These are phyloP conservation scores for Cryptophagus acutangulus DNA, from an alignment of 2,888 invertebrate species.

Conservation along the genomic window DNA sequence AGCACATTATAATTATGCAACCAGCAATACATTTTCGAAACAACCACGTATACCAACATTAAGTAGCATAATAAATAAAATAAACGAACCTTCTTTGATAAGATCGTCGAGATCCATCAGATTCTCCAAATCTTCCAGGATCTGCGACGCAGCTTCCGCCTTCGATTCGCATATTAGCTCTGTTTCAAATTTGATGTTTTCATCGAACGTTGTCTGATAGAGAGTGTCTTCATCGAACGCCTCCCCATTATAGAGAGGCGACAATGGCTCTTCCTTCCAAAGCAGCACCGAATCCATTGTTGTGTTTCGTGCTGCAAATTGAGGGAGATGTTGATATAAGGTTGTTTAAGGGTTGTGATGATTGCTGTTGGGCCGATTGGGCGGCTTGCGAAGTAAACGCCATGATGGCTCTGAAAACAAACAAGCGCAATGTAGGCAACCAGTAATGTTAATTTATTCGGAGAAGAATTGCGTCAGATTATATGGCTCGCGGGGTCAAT, in stretches of 20 bases:
- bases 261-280: constrained; percentile 54
- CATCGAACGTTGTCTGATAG: constrained; percentile 39
- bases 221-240: constrained; percentile 38
- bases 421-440: too few relatives aligned
- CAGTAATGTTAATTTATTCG: too few relatives aligned
- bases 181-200: constrained; percentile 41
- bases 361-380: constrained; percentile 53
- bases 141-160: constrained; percentile 60
- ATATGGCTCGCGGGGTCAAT: too few relatives aligned
- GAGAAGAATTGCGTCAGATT: too few relatives aligned
- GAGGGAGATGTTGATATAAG: constrained; percentile 32
- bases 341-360: constrained; percentile 34
- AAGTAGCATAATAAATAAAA: too few relatives aligned
- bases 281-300: constrained; percentile 39
- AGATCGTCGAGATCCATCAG: constrained; percentile 55
- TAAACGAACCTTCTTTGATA: constrained; percentile 66
- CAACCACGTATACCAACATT: too few relatives aligned
- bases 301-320: constrained; percentile 25
- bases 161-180: constrained; percentile 35
- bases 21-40: too few relatives aligned
- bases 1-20: too few relatives aligned
- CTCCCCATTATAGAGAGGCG: constrained; percentile 46
- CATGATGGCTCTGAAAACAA: constrained; percentile 74
- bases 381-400: constrained; percentile 65
- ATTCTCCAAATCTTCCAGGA: constrained; percentile 56